Conservation (phyloP, 2,113 vertebrate species). For the Leptosomus discolor region DNA sequence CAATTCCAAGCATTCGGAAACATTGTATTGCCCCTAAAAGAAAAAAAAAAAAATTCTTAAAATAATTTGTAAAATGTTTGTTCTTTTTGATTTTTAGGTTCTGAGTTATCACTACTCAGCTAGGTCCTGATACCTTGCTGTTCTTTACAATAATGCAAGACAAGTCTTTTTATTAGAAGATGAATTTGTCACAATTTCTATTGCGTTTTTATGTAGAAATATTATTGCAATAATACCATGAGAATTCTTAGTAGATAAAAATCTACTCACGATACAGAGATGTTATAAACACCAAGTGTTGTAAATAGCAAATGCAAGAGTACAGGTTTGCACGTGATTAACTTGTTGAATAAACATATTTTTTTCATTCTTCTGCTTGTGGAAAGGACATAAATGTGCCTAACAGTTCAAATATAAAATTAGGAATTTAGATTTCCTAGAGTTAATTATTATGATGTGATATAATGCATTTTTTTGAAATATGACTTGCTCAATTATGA, state of each 20-base stretch:
- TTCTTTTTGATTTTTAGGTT: not conserved
- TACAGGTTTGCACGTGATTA: not conserved
- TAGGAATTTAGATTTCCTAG: not conserved
- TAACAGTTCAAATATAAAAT: not conserved
- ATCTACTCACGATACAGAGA: not conserved
- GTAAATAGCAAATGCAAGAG: not conserved
- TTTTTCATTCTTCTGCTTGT: not conserved
- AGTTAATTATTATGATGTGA: not conserved
- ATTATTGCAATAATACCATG: not conserved
- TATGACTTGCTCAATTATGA: not conserved
- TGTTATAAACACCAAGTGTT: not conserved
- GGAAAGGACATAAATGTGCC: not conserved
- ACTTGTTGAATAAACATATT: not conserved
- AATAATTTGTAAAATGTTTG: not conserved
- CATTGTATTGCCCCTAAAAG: not conserved
- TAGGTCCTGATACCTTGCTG: not conserved
- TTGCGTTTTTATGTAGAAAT: not conserved
- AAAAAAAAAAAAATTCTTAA: not conserved
- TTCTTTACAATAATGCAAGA: not conserved
- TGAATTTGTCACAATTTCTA: not conserved
- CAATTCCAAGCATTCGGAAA: not conserved
- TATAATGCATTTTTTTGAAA: not conserved
- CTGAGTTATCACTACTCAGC: not conserved
- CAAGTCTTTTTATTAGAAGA: not conserved
- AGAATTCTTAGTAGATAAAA: not conserved